Percentiles rank a stretch among this genome's conserved stretches.
Conservation (phyloP, 2,888 invertebrate genomes). For the Lamellibrachia satsuma region DNA sequence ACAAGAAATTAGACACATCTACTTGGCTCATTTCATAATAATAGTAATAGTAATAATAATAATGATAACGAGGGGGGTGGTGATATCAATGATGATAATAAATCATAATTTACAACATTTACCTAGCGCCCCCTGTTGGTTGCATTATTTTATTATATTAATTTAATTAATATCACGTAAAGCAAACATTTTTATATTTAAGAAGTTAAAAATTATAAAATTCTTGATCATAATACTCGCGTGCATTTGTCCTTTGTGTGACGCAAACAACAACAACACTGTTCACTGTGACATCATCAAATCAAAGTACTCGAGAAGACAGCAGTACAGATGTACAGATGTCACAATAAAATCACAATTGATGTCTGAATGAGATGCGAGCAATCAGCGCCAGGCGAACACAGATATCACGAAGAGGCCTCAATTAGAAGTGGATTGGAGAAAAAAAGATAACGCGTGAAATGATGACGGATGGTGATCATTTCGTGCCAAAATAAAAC, state of each 20-base stretch:
- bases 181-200: background rate
- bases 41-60: background rate
- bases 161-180: background rate
- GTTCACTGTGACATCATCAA: background rate
- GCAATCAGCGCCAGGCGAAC: background rate
- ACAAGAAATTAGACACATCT: background rate
- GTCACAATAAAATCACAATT: background rate
- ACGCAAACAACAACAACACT: background rate
- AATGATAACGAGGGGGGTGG: background rate
- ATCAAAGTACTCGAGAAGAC: background rate
- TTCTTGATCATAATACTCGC: background rate
- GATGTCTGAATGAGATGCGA: background rate
- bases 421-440: conserved; percentile 6
- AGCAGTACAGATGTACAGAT: background rate
- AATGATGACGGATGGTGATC: background rate
- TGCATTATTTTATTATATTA: background rate
- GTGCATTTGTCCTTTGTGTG: background rate
- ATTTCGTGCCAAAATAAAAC: background rate
- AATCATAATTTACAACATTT: background rate
- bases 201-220: background rate
- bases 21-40: background rate
- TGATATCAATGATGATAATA: background rate
- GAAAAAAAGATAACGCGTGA: background rate
- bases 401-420: background rate
- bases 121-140: background rate